These are phyloP conservation scores for Scaptodrosophila latifasciaeformis DNA, from an alignment of 2,888 invertebrate genomes.

Conservation along the genomic window DNA sequence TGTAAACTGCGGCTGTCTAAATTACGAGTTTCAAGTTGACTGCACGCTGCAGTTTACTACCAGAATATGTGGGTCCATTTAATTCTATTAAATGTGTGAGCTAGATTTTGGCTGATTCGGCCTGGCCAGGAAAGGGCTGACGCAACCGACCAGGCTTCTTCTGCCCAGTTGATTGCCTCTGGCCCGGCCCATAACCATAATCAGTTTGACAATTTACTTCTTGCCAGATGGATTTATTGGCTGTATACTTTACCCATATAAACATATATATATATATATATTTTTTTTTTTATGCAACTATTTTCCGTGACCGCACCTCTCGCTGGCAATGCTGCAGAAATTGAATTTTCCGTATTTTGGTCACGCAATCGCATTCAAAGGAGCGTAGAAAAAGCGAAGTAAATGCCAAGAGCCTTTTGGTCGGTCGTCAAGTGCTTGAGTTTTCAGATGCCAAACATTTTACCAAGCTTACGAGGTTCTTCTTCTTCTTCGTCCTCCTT, in stretches of 20 bases:
- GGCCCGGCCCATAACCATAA: no score
- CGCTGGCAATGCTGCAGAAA: no score
- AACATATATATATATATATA: no score
- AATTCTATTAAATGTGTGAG: conserved; percentile 11
- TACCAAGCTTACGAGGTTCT: neutral
- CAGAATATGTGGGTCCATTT: neutral
- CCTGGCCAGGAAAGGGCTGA: no score
- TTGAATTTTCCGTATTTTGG: conserved; percentile 45
- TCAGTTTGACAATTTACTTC: neutral
- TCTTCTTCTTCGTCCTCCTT: conserved; percentile 20
- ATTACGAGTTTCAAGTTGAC: conserved; percentile 18
- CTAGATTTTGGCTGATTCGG: neutral
- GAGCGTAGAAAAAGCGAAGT: conserved; percentile 7
- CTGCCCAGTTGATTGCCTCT: no score
- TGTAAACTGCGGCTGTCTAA: conserved; percentile 2
- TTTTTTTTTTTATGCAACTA: neutral
- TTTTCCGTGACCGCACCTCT: neutral
- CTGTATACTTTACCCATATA: no score
- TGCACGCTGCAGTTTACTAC: conserved; percentile 1
- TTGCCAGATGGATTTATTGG: neutral
- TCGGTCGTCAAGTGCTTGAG: conserved; percentile 24
- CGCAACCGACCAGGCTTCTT: no score
- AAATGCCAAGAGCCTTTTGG: conserved; percentile 29
- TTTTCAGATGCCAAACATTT: no score
- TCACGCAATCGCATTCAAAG: conserved; percentile 40